phyloP scores from a whole-genome alignment of 2,113 vertebrate genomes.

The Pelmatolapia mariae region DNA sequence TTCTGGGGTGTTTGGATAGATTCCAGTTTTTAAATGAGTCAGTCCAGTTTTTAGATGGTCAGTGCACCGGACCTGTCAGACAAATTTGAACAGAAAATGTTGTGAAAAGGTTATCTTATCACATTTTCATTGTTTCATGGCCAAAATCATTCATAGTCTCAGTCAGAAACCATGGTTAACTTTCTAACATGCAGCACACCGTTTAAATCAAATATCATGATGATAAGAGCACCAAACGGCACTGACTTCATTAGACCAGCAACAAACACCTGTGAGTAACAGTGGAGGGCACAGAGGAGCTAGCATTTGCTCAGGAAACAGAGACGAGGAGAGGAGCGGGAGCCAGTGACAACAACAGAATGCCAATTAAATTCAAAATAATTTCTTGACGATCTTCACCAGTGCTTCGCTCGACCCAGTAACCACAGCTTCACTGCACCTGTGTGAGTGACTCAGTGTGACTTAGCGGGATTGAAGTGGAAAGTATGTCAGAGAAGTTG shows the following conservation, averaged over 20 bases:
- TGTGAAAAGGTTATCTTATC: neutral
- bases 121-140: neutral
- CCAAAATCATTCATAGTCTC: neutral
- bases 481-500: neutral
- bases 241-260: neutral
- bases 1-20: neutral
- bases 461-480: neutral
- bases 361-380: neutral
- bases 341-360: neutral
- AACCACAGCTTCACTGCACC: neutral
- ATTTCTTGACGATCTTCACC: neutral
- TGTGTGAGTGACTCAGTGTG: neutral
- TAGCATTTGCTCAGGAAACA: neutral
- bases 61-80: neutral
- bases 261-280: neutral
- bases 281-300: neutral
- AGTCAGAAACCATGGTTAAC: neutral
- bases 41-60: neutral
- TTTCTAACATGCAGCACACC: neutral
- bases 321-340: accelerated
- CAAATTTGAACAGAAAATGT: neutral
- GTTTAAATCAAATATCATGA: neutral
- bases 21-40: neutral
- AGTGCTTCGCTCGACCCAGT: neutral
- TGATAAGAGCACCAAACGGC: neutral